phyloP scores from a whole-genome alignment of 2,797 vertebrate species.

The Lepus oiostolus region DNA sequence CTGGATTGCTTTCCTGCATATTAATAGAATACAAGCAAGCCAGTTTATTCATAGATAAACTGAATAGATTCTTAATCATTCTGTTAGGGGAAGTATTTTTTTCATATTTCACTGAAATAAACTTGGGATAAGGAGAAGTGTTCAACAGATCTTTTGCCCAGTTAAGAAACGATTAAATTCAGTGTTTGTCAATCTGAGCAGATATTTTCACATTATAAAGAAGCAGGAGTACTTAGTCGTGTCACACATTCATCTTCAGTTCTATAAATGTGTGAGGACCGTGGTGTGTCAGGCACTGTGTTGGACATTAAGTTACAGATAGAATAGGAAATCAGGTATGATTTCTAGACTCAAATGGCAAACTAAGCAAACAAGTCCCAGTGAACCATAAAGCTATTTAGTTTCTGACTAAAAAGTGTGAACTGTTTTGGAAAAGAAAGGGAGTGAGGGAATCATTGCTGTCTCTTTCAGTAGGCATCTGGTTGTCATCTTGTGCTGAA shows the following conservation, averaged over 20 bases:
- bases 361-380: background rate
- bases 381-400: background rate
- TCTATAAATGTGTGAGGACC: background rate
- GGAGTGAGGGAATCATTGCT: background rate
- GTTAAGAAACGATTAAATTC: background rate
- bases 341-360: background rate
- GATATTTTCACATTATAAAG: background rate
- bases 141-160: slow-evolving; percentile 11
- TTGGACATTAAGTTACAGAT: background rate
- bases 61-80: slow-evolving; percentile 8
- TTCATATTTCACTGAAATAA: slow-evolving; percentile 22
- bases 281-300: background rate
- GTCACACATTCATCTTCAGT: background rate
- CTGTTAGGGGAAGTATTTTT: background rate
- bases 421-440: background rate
- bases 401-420: background rate
- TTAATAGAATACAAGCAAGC: background rate
- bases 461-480: background rate
- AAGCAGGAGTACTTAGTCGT: background rate
- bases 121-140: background rate
- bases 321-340: background rate
- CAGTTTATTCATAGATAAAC: background rate
- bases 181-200: background rate
- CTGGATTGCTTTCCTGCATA: background rate
- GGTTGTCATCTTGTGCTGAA: background rate